Evolutionary conservation across 1,140 invertebrate genomes (phyloP).

Genomic region (Rhagoletis pomonella): DNA sequence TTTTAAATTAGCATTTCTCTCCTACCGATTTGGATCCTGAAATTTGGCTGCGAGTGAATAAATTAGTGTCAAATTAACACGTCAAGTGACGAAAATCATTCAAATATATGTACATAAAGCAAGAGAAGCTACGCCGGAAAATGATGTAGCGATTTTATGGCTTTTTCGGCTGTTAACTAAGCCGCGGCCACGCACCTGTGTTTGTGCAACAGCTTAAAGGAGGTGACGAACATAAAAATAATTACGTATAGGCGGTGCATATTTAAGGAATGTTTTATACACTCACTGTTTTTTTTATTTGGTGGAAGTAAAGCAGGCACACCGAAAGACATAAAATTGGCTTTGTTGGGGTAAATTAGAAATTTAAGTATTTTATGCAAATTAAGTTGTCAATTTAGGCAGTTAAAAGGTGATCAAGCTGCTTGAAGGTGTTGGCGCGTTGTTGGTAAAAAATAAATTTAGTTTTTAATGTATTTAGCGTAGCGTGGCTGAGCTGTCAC

Average conservation of each 20-base stretch:
- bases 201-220: constrained; percentile 51
- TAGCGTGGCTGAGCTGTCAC: not conserved
- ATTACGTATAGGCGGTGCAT: constrained; percentile 22
- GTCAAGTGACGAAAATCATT: constrained; percentile 34
- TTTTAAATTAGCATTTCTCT: constrained; percentile 28
- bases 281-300: not conserved
- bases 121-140: not conserved
- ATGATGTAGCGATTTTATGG: constrained; percentile 48
- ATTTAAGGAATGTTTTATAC: constrained; percentile 6
- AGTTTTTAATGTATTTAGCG: not conserved
- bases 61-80: constrained; percentile 54
- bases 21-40: not conserved
- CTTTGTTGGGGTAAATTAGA: not conserved
- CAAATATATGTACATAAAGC: not conserved
- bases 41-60: constrained; percentile 32
- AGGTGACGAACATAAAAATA: constrained; percentile 39
- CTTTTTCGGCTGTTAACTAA: not conserved
- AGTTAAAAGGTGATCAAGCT: constrained; percentile 59
- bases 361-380: constrained; percentile 62
- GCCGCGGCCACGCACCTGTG: constrained; percentile 15
- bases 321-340: not conserved
- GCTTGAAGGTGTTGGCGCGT: constrained; percentile 63
- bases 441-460: constrained; percentile 58
- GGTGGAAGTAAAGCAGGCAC: too few relatives aligned
- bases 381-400: constrained; percentile 63